Evolutionary conservation across 1,140 invertebrate genomes (phyloP), one percentile per base, ranked within the genome.

Genomic region (Orius insidiosus): DNA sequence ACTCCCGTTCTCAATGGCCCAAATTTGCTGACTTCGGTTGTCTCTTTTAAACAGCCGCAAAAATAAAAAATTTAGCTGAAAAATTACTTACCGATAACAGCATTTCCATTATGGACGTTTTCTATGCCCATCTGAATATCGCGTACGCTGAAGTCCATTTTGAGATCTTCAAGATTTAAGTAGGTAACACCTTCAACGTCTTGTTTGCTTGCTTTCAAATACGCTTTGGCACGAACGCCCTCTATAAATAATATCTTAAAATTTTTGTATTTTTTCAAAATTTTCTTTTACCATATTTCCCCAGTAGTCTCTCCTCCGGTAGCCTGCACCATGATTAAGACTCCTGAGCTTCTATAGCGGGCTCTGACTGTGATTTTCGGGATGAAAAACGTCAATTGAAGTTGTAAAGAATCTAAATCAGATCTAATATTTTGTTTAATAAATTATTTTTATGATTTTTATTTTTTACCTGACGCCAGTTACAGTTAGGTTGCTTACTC

Each of bases 261-360:
- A n/a, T n/a, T n/a, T n/a, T n/a, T n/a, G n/a, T n/a, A n/a, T 9
- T 40, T 38, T 5, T 48, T 18, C 5, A 5, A 18, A 6, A 31
- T 3, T 13, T 49, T 48, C 19, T 54, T 59, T 61, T 59, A 85
- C 81, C 77, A 58, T n/a, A n/a, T 84, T 78, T 31, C 82, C 82
- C 81, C 81, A 86, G 59, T 85, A 86, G 59, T 85, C 80, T 2
- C 81, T 45, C 78, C 77, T 3, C 81, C 81, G 7, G 78, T 79
- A 10, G 82, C 81, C 54, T 80, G 74, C 0, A 85, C 76, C 41
- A 85, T 65, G n/a, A n/a, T n/a, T 24, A 86, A 64, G 3, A 80
- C 71, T 19, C 82, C 82, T 35, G 74, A 80, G 5, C 80, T 85
- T 48, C 76, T 70, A 61, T 85, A 86, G 48, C 75, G 71, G 0